Conservation (phyloP, 2,113 vertebrate genomes). For the Typhlomys cinereus region DNA sequence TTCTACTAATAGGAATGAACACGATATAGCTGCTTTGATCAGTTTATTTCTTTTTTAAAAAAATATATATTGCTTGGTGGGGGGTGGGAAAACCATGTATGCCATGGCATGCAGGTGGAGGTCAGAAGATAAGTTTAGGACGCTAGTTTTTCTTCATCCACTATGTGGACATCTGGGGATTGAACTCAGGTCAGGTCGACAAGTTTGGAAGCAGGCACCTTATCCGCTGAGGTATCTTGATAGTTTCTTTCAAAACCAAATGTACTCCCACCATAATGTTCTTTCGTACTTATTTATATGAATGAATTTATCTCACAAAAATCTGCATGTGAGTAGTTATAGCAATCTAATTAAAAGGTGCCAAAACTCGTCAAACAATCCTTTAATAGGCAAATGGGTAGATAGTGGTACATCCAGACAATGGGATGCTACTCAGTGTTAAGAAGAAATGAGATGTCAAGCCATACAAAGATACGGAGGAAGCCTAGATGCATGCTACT, state of each 20-base stretch:
- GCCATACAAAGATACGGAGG: too few species aligned
- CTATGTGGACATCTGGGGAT: too few species aligned
- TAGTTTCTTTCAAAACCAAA: not conserved
- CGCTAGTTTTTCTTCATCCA: too few species aligned
- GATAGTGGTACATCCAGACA: not conserved
- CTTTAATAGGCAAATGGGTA: not conserved
- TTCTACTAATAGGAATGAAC: not conserved
- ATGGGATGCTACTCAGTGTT: not conserved
- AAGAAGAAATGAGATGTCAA: not conserved
- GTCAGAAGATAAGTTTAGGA: too few species aligned
- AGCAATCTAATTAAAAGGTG: not conserved
- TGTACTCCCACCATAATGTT: not conserved
- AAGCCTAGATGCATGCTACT: too few species aligned
- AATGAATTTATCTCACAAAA: not conserved
- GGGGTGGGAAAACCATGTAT: too few species aligned
- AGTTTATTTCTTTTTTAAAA: too few species aligned
- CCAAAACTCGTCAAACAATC: not conserved
- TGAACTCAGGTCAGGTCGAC: too few species aligned
- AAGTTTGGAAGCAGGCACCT: too few species aligned
- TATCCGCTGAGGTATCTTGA: too few species aligned
- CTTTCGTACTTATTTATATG: not conserved
- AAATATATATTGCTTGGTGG: too few species aligned
- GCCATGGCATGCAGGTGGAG: too few species aligned
- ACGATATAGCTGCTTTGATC: not conserved
- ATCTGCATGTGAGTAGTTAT: not conserved